Evolutionary conservation across 2,113 vertebrate species (phyloP).

Genomic region (Motacilla alba): DNA sequence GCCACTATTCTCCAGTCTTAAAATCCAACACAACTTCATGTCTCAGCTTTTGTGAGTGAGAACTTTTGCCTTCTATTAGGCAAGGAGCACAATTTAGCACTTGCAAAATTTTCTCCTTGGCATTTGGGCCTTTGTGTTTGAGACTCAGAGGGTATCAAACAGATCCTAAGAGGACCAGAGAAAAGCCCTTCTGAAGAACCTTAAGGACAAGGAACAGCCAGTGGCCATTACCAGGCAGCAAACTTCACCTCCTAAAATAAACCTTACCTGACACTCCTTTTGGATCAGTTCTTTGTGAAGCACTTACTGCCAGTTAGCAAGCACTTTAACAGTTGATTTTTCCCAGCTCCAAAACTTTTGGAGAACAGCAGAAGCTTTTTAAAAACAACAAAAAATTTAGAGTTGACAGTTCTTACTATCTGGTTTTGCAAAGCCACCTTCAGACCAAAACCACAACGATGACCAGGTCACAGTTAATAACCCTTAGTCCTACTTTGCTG

Average conservation of each 20-base stretch:
- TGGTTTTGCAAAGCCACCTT: not conserved
- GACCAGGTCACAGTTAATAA: not conserved
- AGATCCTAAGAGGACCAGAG: fast-evolving
- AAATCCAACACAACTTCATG: not conserved
- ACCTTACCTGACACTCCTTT: not conserved
- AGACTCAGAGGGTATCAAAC: not conserved
- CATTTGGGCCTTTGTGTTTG: not conserved
- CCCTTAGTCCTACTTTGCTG: fast-evolving
- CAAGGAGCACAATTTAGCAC: not conserved
- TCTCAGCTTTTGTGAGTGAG: not conserved
- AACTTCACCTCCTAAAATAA: not conserved
- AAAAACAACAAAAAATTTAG: not conserved
- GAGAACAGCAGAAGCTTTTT: not conserved
- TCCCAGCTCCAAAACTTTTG: not conserved
- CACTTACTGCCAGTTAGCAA: not conserved
- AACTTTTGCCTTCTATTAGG: not conserved
- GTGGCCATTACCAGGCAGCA: fast-evolving
- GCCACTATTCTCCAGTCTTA: not conserved
- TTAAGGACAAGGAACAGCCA: not conserved
- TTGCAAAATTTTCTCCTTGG: not conserved
- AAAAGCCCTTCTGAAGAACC: not conserved
- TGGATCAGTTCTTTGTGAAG: not conserved
- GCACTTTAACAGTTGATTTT: fast-evolving
- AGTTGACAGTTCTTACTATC: too few relatives aligned
- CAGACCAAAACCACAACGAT: fast-evolving